These are phyloP conservation scores for Trichacis sp. DNA, from an alignment of 2,888 invertebrate species.

Conservation along the genomic window DNA sequence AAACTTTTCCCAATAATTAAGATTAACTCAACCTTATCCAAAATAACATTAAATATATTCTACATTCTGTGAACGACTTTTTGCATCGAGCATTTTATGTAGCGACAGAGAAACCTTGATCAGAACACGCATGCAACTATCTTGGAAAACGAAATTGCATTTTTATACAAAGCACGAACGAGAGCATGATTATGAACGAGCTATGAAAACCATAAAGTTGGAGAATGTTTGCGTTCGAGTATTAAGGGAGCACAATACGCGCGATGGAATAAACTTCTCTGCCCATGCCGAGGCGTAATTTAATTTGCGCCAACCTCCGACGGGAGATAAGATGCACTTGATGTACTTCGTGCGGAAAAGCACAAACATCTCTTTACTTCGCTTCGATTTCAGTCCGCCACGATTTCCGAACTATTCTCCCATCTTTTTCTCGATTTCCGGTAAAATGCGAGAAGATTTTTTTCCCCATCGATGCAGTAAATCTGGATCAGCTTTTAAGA, in stretches of 20 bases:
- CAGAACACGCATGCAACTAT: conserved; percentile 23
- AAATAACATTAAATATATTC: too few relatives aligned
- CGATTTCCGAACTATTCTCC: not conserved
- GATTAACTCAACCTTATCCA: too few relatives aligned
- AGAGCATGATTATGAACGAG: conserved; percentile 6
- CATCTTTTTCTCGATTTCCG: not conserved
- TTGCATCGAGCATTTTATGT: too few relatives aligned
- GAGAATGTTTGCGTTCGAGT: too few relatives aligned
- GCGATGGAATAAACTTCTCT: conserved; percentile 41
- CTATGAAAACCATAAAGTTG: not conserved
- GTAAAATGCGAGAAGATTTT: not conserved
- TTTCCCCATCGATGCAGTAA: not conserved
- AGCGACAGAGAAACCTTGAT: too few relatives aligned
- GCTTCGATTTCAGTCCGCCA: conserved; percentile 17
- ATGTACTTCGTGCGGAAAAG: conserved; percentile 44
- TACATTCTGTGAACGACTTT: too few relatives aligned
- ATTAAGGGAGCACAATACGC: conserved; percentile 14
- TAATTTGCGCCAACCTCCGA: conserved; percentile 46
- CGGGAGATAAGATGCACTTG: conserved; percentile 47
- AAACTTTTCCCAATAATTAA: too few relatives aligned
- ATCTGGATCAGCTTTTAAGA: not conserved
- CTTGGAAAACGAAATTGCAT: conserved; percentile 21
- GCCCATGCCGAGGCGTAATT: conserved; percentile 45
- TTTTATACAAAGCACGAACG: conserved; percentile 9
- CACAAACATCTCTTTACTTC: conserved; percentile 31